Evolutionary conservation across 2,113 vertebrate species (phyloP).

Genomic region (Seriola aureovittata): DNA sequence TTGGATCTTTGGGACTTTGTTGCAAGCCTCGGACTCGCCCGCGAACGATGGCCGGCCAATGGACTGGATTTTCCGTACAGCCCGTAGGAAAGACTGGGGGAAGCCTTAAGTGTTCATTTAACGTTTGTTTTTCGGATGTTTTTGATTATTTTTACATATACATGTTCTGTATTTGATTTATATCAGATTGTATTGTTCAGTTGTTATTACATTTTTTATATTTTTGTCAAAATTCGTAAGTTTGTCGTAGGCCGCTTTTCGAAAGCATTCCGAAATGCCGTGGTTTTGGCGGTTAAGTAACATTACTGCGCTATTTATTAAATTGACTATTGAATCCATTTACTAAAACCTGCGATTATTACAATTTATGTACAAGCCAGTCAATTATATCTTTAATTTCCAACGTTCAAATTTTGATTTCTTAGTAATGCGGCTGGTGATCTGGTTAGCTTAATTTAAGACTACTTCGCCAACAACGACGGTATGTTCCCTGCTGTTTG

Average conservation of each 20-base stretch:
- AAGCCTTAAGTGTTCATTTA: constrained; percentile 75
- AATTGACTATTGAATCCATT: neutral
- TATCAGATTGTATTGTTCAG: fast-evolving
- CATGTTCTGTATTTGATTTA: neutral
- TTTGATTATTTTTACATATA: neutral
- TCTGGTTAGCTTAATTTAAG: constrained; percentile 18
- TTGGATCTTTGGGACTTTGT: constrained; percentile 77
- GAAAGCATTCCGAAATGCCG: constrained; percentile 13
- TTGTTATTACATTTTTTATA: neutral
- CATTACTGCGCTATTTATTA: neutral
- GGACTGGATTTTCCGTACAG: constrained; percentile 57
- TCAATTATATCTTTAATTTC: neutral
- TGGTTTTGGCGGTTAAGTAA: constrained; percentile 57
- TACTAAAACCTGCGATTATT: neutral
- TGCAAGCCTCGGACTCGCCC: constrained; percentile 81
- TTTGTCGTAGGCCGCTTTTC: constrained; percentile 64
- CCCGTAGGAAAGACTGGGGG: constrained; percentile 75
- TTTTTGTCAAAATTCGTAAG: constrained; percentile 21
- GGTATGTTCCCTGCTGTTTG: neutral
- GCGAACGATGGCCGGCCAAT: constrained; percentile 32
- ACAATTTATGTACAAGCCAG: neutral
- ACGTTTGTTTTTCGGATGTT: neutral
- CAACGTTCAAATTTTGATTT: neutral
- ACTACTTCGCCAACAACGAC: constrained; percentile 2
- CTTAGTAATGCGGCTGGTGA: neutral